These are phyloP conservation scores for Caenorhabditis latens DNA, from an alignment of 1,140 invertebrate genomes.

Conservation along the genomic window DNA sequence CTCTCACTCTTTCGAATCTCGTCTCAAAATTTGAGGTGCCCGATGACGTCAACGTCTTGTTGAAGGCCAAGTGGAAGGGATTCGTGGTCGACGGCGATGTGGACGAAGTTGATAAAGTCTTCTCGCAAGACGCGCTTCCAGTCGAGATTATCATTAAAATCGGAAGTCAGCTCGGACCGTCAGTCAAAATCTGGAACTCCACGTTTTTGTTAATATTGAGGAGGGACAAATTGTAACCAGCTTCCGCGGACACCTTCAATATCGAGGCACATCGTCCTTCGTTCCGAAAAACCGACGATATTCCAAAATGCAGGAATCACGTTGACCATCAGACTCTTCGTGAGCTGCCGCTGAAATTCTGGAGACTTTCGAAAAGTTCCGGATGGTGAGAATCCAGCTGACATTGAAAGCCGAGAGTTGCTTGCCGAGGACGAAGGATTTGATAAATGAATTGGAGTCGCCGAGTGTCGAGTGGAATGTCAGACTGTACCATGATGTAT, in stretches of 20 bases:
- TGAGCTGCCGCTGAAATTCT: background rate
- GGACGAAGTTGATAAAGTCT: background rate
- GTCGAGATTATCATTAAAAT: background rate
- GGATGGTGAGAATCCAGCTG: background rate
- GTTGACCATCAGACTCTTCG: background rate
- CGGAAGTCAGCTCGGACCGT: background rate
- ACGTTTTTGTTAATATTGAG: too few species aligned
- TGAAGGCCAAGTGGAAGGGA: background rate
- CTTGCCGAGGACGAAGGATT: background rate
- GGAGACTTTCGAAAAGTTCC: background rate
- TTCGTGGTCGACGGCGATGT: too few species aligned
- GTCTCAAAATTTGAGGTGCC: background rate
- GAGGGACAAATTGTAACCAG: too few species aligned
- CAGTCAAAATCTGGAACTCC: background rate
- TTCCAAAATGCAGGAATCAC: background rate
- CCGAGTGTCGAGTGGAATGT: slow-evolving; percentile 2
- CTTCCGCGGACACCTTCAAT: background rate
- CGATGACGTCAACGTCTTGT: background rate
- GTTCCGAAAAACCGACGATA: background rate
- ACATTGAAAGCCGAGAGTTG: background rate
- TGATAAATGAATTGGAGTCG: background rate
- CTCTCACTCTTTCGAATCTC: background rate
- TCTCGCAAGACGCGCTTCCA: background rate
- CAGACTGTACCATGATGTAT: background rate
- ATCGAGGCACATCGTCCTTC: background rate